Base-by-base conservation (phyloP, 2,797 vertebrate species). In the Phalanger gymnotis region DNA sequence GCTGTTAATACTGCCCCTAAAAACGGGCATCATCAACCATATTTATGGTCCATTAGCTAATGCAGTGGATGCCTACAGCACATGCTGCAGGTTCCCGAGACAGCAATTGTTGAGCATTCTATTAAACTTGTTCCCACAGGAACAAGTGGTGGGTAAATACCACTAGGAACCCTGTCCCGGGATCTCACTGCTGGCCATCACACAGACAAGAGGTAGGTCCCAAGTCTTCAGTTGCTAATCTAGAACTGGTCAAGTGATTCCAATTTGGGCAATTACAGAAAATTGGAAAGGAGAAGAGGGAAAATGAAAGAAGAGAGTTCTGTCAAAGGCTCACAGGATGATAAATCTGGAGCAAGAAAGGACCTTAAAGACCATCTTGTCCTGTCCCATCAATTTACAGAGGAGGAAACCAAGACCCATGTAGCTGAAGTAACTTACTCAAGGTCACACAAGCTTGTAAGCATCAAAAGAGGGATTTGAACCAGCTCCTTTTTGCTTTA, bases 1-100 rank as follows among this genome's bases (percentile, higher is more conserved):
- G 89, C 89, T 93, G 19, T 96, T 97, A 95, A 96, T 97, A 94
- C 54, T 92, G 92, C 53, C 95, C 40, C 95, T 91, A 95, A 96
- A 90, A 89, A 95, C 58, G n/a, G 92, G 93, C 96, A 94, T 95
- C 93, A 97, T 95, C 95, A 94, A 93, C n/a, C 90, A 95, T 95
- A 93, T 95, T 96, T 97, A 95, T 92, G 96, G 54, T 89, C 90
- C 47, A 96, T 96, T 97, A 96, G 55, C 73, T 96, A 94, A 94
- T 93, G 95, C 55, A 47, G 91, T 96, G 54, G 53, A 96, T 91
- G 94, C 54, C 89, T 90, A n/a, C 5, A 1, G 19, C 96, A 91
- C 90, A 90, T 93, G 90, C 40, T 95, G 27, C 93, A 95, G 95
- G 81, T 90, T 94, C 90, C 58, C 19, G 94, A 96, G 92, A 52